Evolutionary conservation across 1,140 invertebrate genomes (phyloP).

Genomic region (Gonatopus flavifemur): DNA sequence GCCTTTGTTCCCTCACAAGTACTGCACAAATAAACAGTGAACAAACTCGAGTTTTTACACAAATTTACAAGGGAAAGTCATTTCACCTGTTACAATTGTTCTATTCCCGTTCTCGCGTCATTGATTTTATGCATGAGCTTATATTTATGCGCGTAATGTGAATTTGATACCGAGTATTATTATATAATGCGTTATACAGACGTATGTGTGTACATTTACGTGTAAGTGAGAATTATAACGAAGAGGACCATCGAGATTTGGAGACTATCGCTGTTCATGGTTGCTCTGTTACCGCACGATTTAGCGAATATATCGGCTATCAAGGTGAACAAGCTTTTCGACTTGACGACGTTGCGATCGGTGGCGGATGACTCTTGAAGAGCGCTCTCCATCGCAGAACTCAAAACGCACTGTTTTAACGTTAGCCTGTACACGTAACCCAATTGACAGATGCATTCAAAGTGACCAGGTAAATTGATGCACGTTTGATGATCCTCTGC

Average conservation of each 20-base stretch:
- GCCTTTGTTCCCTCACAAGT: background rate
- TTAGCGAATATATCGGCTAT: constrained; percentile 23
- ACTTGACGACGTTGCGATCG: constrained; percentile 4
- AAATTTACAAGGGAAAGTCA: background rate
- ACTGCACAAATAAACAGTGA: background rate
- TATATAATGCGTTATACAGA: background rate
- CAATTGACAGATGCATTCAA: constrained; percentile 57
- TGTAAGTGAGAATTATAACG: background rate
- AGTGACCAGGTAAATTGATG: constrained; percentile 62
- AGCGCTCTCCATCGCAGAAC: constrained; percentile 9
- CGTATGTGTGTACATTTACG: background rate
- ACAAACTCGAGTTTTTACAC: background rate
- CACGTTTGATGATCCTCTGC: constrained; percentile 51
- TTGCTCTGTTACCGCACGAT: constrained; percentile 9
- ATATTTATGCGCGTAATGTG: background rate
- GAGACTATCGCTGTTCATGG: background rate
- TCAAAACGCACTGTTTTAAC: constrained; percentile 29
- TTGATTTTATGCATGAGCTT: background rate
- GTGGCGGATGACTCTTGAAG: background rate
- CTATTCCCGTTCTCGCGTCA: too few relatives aligned
- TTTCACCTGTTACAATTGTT: too few relatives aligned
- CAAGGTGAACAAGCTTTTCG: constrained; percentile 14
- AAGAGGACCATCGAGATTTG: background rate
- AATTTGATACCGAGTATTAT: background rate
- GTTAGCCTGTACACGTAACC: constrained; percentile 48